Evolutionary conservation across 2,797 vertebrate species (phyloP).

Genomic region (Schizopygopsis malacanthus): DNA sequence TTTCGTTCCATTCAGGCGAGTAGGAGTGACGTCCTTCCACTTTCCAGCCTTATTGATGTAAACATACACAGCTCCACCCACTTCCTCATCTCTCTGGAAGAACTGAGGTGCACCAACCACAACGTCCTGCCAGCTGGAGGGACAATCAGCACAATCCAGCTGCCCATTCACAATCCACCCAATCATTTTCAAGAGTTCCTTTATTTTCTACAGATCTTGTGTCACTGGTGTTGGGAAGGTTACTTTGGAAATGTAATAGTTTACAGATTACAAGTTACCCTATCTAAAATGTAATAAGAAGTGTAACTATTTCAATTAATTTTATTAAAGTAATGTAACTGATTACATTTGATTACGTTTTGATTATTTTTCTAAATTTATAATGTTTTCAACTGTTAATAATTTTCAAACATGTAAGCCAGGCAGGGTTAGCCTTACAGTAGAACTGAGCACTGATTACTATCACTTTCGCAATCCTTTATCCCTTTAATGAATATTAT

Average conservation of each 20-base stretch:
- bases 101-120: constrained; percentile 96
- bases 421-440: neutral
- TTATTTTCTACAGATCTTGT: neutral
- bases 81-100: constrained; percentile 88
- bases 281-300: neutral
- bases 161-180: neutral
- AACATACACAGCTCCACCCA: constrained; percentile 92
- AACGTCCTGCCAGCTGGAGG: constrained; percentile 92
- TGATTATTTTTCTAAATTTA: neutral
- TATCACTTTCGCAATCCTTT: neutral
- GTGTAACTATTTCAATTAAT: neutral
- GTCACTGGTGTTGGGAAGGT: constrained; percentile 42
- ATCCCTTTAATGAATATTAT: neutral
- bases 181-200: neutral
- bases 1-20: constrained; percentile 87
- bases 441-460: neutral
- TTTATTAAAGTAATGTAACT: neutral
- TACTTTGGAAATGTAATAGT: neutral
- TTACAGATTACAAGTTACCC: neutral
- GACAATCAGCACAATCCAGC: neutral
- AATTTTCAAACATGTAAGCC: neutral
- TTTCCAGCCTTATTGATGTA: constrained; percentile 90
- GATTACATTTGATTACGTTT: neutral
- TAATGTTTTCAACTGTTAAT: neutral
- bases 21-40: constrained; percentile 83